Base-by-base conservation (phyloP, 2,797 vertebrate species). In the Euphonia xanthogaster region DNA sequence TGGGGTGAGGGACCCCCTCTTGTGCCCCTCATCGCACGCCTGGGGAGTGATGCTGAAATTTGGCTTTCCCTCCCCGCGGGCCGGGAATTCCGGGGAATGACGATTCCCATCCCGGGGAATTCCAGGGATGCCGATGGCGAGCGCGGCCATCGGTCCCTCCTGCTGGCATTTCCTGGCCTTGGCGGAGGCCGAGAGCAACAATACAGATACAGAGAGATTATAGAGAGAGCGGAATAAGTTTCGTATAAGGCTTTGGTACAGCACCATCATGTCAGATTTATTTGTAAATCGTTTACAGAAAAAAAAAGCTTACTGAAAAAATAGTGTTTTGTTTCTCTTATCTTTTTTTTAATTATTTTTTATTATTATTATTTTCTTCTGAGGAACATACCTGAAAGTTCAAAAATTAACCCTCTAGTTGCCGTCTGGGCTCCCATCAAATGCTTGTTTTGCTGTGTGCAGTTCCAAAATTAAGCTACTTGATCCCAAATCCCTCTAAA, bases 341-440 rank as follows among this genome's bases (percentile, higher is more conserved):
- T 40, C 42, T 62, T 71, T 67, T 86, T 50, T 87, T 67, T 50
- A 7, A 14, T 42, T 2, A 33, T 81, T 85, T 37, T 37, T 68
- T 8, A 27, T 62, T 57, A 40, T 65, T 75, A 31, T 75, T 76
- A 37, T 86, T 63, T 97, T 96, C 97, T 97, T 97, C 96, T 97
- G 96, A 97, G 94, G 97, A 98, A 96, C 97, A 96, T 97, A 99
- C 98, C 98, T 98, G 98, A 99, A 98, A 98, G 98, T 96, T 98
- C 93, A 94, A 96, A 97, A 98, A 98, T 97, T 97, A 98, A 97
- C 97, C 97, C 95, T 98, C 97, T 93, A 95, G 95, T 97, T 97
- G 97, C 97, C 96, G 4, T 96, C 96, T 92, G 97, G 93, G 97
- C 97, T 97, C 97, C 97, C 97, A 95, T 94, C 93, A 53, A 92